Percentiles rank a stretch among this genome's conserved stretches.
Evolutionary conservation across 2,888 invertebrate species (phyloP).

Genomic region (Andrena chrysosceles): DNA sequence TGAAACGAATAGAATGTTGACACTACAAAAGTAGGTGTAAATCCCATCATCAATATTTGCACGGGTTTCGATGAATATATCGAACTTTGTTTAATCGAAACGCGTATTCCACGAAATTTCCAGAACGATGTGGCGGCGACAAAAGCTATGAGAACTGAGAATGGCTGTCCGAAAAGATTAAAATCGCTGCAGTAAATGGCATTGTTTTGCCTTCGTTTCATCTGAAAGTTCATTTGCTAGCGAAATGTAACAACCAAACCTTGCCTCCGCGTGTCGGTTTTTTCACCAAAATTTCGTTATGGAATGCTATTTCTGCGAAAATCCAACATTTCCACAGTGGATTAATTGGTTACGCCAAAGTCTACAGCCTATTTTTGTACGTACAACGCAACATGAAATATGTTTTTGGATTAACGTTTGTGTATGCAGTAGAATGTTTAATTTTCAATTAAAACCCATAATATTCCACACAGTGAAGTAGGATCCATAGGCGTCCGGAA

Average conservation of each 20-base stretch:
- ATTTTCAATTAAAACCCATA: slow-evolving; percentile 1
- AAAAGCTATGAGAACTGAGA: too few relatives aligned
- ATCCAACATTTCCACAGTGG: background rate
- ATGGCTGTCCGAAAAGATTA: background rate
- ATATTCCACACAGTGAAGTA: background rate
- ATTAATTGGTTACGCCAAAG: background rate
- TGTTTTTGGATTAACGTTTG: background rate
- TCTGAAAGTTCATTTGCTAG: background rate
- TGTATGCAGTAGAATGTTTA: background rate
- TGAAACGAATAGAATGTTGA: too few relatives aligned
- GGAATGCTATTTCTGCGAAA: background rate
- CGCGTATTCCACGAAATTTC: background rate
- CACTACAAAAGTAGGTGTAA: too few relatives aligned
- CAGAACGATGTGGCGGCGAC: too few relatives aligned
- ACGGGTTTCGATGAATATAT: too few relatives aligned
- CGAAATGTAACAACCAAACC: background rate
- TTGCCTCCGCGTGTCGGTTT: background rate
- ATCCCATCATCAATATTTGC: too few relatives aligned
- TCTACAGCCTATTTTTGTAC: background rate
- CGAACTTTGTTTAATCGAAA: too few relatives aligned
- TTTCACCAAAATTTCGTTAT: background rate
- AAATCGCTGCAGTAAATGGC: background rate
- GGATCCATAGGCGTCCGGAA: too few relatives aligned
- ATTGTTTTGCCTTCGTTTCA: background rate
- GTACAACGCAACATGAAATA: background rate